phyloP scores from a whole-genome alignment of 1,140 invertebrate genomes.

The Mylabris phalerata region DNA sequence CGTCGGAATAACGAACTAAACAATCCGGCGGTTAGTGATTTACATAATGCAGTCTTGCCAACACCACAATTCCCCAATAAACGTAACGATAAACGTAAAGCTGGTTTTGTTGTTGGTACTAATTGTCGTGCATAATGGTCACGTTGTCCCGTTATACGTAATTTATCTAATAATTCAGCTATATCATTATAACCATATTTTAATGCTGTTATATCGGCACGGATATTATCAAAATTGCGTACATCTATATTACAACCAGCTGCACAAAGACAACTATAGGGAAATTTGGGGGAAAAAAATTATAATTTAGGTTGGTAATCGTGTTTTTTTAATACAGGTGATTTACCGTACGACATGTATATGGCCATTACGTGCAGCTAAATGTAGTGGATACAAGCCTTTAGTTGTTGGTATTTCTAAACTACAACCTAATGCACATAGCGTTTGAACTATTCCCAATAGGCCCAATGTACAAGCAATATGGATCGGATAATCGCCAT shows the following conservation, averaged over 20 bases:
- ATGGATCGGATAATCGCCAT: conserved; percentile 70
- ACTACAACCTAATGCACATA: conserved; percentile 68
- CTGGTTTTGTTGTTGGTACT: conserved; percentile 54
- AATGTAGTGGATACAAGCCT: conserved; percentile 65
- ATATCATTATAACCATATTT: conserved; percentile 72
- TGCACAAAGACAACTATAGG: conserved; percentile 60
- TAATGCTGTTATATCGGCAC: conserved; percentile 74
- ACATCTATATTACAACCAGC: conserved; percentile 64
- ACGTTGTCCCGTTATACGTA: conserved; percentile 50
- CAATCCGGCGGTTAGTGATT: conserved; percentile 63
- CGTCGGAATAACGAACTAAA: conserved; percentile 59
- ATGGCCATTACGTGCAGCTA: conserved; percentile 67
- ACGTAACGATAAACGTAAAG: conserved; percentile 67
- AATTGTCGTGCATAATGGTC: conserved; percentile 66
- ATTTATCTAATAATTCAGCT: conserved; percentile 61
- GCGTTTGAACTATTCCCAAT: conserved; percentile 59
- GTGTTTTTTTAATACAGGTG: not conserved
- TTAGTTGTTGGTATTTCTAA: conserved; percentile 62
- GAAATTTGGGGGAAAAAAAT: not conserved
- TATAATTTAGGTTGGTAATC: no score
- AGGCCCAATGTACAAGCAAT: conserved; percentile 63
- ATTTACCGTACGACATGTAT: conserved; percentile 62
- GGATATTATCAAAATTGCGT: conserved; percentile 64
- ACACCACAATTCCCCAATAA: conserved; percentile 70
- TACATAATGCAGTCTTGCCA: conserved; percentile 69